phyloP scores from a whole-genome alignment of 2,888 invertebrate species.

The Polylopha cassiicola region DNA sequence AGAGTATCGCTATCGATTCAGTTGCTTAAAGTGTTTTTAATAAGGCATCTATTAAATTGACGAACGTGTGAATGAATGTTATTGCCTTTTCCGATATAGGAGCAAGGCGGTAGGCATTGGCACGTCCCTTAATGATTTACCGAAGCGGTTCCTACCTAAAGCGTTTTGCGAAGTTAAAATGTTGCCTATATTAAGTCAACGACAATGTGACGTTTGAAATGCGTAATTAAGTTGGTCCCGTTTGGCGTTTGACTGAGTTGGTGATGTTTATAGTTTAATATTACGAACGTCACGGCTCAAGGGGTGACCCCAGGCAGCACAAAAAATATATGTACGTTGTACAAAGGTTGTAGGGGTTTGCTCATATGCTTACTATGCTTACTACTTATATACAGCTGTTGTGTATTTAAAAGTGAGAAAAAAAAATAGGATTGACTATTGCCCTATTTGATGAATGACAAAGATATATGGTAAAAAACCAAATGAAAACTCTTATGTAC shows the following conservation, averaged over 20 bases:
- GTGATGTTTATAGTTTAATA: neutral
- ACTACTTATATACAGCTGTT: no score
- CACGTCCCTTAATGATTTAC: slow-evolving; percentile 68
- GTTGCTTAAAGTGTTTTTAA: slow-evolving; percentile 61
- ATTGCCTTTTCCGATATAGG: slow-evolving; percentile 64
- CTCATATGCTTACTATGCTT: no score
- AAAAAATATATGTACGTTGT: no score
- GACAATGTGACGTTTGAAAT: slow-evolving; percentile 19
- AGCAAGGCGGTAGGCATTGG: slow-evolving; percentile 52
- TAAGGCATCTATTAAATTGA: slow-evolving; percentile 70
- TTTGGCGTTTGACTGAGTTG: slow-evolving; percentile 10
- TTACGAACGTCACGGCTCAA: no score
- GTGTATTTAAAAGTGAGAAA: no score
- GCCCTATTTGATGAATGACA: no score
- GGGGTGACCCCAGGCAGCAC: no score
- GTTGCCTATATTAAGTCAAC: slow-evolving; percentile 13
- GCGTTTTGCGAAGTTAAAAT: slow-evolving; percentile 14
- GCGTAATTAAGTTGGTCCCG: slow-evolving; percentile 8
- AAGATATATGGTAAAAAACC: no score
- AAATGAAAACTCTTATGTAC: no score
- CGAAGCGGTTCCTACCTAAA: slow-evolving; percentile 29
- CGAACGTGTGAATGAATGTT: slow-evolving; percentile 75
- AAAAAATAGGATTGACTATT: no score
- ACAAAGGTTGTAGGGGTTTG: no score
- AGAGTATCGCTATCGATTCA: slow-evolving; percentile 30